phyloP scores from a whole-genome alignment of 2,113 vertebrate species.

The Marmota flaviventris region DNA sequence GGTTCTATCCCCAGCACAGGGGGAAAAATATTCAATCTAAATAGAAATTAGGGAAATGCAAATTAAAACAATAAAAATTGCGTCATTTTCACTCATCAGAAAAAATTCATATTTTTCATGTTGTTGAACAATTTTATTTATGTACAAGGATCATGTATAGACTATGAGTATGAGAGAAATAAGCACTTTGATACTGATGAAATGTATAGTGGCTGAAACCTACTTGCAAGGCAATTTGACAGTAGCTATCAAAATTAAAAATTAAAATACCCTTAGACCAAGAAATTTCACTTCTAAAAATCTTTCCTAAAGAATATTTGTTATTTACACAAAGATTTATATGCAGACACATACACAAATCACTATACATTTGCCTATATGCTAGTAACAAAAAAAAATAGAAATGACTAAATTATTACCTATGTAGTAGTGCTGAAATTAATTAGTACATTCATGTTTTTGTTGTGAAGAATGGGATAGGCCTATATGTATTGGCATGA shows the following conservation, averaged over 20 bases:
- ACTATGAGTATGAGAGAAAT: not conserved
- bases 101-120: slow-evolving; percentile 42
- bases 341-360: not conserved
- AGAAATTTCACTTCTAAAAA: slow-evolving; percentile 11
- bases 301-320: not conserved
- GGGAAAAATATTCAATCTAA: not conserved
- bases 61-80: slow-evolving; percentile 62
- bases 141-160: not conserved
- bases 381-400: not conserved
- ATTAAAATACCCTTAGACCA: not conserved
- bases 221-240: not conserved
- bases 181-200: not conserved
- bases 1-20: not conserved
- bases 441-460: not conserved
- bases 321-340: slow-evolving; percentile 33
- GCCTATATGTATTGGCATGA: not conserved
- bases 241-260: slow-evolving; percentile 30
- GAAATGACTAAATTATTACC: not conserved
- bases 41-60: slow-evolving; percentile 16
- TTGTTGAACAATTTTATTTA: slow-evolving; percentile 17
- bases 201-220: not conserved
- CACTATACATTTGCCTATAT: not conserved
- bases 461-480: not conserved
- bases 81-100: not conserved
- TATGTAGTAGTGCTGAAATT: not conserved